Evolutionary conservation across 2,113 vertebrate genomes (phyloP), one percentile per base, ranked within the genome.

Genomic region (Takifugu flavidus): DNA sequence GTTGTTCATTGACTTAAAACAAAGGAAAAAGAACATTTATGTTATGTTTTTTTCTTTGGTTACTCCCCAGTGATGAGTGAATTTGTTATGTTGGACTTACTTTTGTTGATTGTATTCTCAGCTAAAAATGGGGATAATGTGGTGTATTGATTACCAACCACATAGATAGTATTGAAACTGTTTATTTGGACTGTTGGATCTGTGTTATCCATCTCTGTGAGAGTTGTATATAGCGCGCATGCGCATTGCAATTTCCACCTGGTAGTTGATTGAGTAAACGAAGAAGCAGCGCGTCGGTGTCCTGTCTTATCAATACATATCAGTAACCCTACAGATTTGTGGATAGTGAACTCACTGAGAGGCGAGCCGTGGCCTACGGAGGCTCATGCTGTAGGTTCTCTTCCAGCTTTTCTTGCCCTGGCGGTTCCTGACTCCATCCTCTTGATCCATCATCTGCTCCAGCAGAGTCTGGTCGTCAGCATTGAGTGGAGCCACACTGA

Each of bases 401-500:
- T 98, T 99, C 96, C 95, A 98, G 54, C 82, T 90, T 79, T 94
- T 96, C 88, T 93, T 98, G 83, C 98, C 98, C 82, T 92, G 92
- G 25, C 96, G 92, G 87, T 99, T 99, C 28, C 94, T 88, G 3
- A 99, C 97, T 0, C 97, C 97, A 0, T 99, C 97, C 11, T 98
- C 97, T 89, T 96, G 96, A 90, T 99, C 97, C 97, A 99, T 99
- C 97, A 99, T 99, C 89, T 98, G 96, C 68, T 99, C 97, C 80
- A 99, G 90, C 47, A 99, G 91, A 0, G 97, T 99, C 88, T 98
- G 95, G 86, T 99, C 97, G 1, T 99, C 97, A 0, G 97, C 96
- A 0, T 99, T 99, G 49, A 99, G 90, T 0, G 97, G 97, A 1
- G 97, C 97, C 80, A 99, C 97, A 0, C 96, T 98, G 82, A 99